These are phyloP conservation scores for Brachionus calyciflorus DNA, from an alignment of 1,140 invertebrate genomes.

Conservation along the genomic window DNA sequence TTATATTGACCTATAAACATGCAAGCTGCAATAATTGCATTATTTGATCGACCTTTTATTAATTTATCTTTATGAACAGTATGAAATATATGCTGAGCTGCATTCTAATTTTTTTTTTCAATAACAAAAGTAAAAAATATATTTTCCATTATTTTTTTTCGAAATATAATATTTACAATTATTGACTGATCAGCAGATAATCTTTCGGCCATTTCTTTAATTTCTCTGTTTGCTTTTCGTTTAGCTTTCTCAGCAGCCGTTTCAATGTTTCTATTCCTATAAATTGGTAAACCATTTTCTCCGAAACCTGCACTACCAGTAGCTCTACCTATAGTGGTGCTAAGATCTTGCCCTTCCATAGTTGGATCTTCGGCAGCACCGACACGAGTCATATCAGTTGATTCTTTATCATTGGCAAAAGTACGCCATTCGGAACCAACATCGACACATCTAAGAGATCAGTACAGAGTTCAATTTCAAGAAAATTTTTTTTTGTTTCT, in stretches of 20 bases:
- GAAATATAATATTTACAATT: neutral
- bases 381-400: slow-evolving; percentile 96
- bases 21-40: slow-evolving; percentile 96
- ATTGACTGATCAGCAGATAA: slow-evolving; percentile 45
- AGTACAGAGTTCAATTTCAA: slow-evolving; percentile 57
- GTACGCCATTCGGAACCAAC: slow-evolving; percentile 99
- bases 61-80: slow-evolving; percentile 81
- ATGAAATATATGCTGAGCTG: slow-evolving; percentile 45
- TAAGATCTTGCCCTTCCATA: slow-evolving; percentile 88
- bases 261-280: slow-evolving; percentile 78
- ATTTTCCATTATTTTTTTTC: no score
- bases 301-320: slow-evolving; percentile 76
- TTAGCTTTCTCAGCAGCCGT: slow-evolving; percentile 32
- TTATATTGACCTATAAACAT: slow-evolving; percentile 74
- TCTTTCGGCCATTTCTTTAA: slow-evolving; percentile 37
- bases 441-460: slow-evolving; percentile 79
- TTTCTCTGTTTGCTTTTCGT: slow-evolving; percentile 14
- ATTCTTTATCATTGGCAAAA: slow-evolving; percentile 95
- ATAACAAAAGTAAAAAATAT: neutral
- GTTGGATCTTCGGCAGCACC: slow-evolving; percentile 83
- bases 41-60: slow-evolving; percentile 86
- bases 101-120: slow-evolving; percentile 4
- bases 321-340: slow-evolving; percentile 89
- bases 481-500: slow-evolving; percentile 64
- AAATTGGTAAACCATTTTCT: slow-evolving; percentile 80